A percentile compares a stretch with the other conserved stretches of the same genome.
These are phyloP conservation scores for Xiphophorus maculatus DNA, from an alignment of 2,113 vertebrate genomes.

Conservation along the genomic window DNA sequence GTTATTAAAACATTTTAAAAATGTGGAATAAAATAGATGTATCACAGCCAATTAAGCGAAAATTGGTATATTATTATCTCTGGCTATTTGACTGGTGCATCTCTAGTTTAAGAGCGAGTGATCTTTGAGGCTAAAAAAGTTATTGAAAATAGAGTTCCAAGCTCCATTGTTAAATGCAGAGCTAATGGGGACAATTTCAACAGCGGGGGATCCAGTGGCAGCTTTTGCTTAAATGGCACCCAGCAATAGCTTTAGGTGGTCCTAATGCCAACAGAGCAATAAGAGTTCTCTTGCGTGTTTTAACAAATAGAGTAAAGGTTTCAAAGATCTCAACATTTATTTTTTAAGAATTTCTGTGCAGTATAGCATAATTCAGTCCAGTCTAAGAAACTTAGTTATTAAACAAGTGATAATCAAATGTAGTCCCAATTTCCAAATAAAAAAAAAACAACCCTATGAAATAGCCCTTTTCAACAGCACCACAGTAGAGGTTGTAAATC, in stretches of 20 bases:
- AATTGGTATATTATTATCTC: background rate
- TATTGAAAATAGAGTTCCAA: background rate
- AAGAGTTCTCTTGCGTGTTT: no score
- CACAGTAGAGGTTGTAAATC: background rate
- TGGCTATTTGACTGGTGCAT: background rate
- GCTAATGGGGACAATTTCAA: background rate
- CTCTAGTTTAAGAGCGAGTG: background rate
- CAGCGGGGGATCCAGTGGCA: background rate
- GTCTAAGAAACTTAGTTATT: background rate
- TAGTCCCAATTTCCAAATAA: background rate
- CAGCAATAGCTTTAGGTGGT: background rate
- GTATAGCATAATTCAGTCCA: background rate
- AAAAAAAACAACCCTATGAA: background rate
- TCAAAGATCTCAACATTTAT: no score
- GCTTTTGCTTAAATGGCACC: background rate
- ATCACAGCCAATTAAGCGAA: background rate
- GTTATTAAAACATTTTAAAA: background rate
- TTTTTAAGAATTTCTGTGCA: background rate
- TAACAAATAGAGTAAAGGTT: no score
- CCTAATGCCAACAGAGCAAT: background rate
- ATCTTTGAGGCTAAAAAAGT: background rate
- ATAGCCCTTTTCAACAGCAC: background rate
- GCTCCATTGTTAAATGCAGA: no score
- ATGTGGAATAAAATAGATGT: background rate
- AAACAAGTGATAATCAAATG: background rate